Conservation (phyloP, 2,797 vertebrate genomes). For the Gymnodraco acuticeps region DNA sequence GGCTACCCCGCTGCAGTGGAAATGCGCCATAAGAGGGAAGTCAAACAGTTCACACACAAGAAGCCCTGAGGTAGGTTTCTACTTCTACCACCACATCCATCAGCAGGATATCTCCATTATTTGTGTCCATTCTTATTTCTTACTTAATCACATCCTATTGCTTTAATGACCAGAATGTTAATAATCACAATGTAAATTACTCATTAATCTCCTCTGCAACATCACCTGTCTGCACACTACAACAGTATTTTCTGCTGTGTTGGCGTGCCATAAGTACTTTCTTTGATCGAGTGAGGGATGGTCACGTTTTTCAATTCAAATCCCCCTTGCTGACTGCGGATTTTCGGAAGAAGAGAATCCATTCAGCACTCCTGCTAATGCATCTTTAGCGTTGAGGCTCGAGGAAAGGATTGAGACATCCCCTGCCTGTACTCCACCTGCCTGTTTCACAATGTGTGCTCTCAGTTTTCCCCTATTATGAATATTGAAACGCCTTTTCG, state of each 20-base stretch:
- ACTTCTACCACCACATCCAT: slow-evolving; percentile 4
- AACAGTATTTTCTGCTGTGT: slow-evolving; percentile 55
- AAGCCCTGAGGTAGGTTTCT: slow-evolving; percentile 24
- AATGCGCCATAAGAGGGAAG: slow-evolving; percentile 2
- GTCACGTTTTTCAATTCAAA: slow-evolving; percentile 54
- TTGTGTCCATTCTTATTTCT: slow-evolving; percentile 39
- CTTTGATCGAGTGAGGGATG: slow-evolving; percentile 60
- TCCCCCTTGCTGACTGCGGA: slow-evolving; percentile 64
- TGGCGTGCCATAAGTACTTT: slow-evolving; percentile 55
- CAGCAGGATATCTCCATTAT: slow-evolving; percentile 1
- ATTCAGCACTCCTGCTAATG: slow-evolving; percentile 63
- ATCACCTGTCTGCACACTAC: slow-evolving; percentile 35
- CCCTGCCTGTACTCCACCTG: slow-evolving; percentile 47
- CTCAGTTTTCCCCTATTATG: slow-evolving; percentile 44
- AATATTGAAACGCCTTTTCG: slow-evolving; percentile 68
- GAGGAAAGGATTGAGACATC: slow-evolving; percentile 61
- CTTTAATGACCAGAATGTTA: slow-evolving; percentile 68
- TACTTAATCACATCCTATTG: slow-evolving; percentile 60
- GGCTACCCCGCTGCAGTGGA: too few relatives aligned
- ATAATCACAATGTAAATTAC: slow-evolving; percentile 64
- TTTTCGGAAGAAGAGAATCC: slow-evolving; percentile 61
- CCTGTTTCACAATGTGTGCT: slow-evolving; percentile 53
- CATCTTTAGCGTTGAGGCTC: slow-evolving; percentile 53
- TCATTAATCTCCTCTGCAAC: slow-evolving; percentile 60
- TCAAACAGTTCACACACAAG: slow-evolving; percentile 37